A percentile compares a stretch with the other conserved stretches of the same genome.
Evolutionary conservation across 1,140 invertebrate species (phyloP).

Genomic region (Procambarus virginalis): DNA sequence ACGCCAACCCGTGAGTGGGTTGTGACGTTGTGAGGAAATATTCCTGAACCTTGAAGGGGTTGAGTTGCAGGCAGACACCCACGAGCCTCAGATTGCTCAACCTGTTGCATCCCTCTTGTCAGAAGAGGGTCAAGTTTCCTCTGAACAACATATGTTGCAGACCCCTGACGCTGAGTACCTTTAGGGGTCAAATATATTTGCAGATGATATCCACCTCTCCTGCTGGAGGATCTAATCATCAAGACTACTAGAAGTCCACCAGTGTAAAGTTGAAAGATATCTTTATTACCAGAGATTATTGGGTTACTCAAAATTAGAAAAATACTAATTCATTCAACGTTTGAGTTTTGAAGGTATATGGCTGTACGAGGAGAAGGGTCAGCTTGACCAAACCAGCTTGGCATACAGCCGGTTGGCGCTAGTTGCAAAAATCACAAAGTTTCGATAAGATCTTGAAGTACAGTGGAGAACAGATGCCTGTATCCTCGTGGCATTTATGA

Average conservation of each 20-base stretch:
- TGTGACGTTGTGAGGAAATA: neutral
- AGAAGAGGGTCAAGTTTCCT: constrained; percentile 37
- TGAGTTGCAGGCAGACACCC: neutral
- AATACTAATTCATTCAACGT: no score
- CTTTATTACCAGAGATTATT: neutral
- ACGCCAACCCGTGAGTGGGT: neutral
- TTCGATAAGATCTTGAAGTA: constrained; percentile 44
- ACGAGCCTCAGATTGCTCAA: neutral
- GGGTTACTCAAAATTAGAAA: no score
- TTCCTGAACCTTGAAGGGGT: neutral
- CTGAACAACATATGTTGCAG: constrained; percentile 27
- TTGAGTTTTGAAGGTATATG: no score
- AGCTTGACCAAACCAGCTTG: no score
- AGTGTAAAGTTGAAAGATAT: neutral
- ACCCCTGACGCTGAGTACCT: constrained; percentile 33
- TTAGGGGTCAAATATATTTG: constrained; percentile 25
- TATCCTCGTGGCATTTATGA: constrained; percentile 52
- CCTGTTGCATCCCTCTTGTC: constrained; percentile 34
- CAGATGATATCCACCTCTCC: constrained; percentile 7
- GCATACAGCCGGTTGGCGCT: neutral
- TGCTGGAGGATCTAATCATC: constrained; percentile 24
- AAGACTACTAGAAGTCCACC: neutral
- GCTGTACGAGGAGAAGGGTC: neutral
- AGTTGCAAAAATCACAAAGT: constrained; percentile 1
- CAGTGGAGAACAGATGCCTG: constrained; percentile 34